phyloP scores from a whole-genome alignment of 2,888 invertebrate genomes.

The Stenodera caucasica region DNA sequence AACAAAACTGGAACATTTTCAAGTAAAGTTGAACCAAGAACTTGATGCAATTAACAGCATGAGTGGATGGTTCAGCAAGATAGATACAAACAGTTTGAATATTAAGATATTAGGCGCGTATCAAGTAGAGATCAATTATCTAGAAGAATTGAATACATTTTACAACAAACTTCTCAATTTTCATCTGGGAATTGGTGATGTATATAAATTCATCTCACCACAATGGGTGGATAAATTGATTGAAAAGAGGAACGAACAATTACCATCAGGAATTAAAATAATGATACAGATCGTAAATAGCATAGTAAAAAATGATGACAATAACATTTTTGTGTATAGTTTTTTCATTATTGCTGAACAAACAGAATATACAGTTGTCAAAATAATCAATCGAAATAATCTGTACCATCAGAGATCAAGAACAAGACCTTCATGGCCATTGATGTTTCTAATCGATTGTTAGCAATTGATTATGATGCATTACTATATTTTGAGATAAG shows the following conservation, averaged over 20 bases:
- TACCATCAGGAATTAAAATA: not conserved
- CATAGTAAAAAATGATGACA: not conserved
- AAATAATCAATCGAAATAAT: no score
- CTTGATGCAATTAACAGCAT: conserved; percentile 5
- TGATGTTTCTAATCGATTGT: not conserved
- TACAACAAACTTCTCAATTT: no score
- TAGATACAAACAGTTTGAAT: not conserved
- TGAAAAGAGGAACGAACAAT: not conserved
- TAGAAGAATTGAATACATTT: conserved; percentile 6
- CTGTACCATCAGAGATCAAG: not conserved
- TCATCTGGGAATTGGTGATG: no score
- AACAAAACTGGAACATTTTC: conserved; percentile 5
- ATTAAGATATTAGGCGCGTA: not conserved
- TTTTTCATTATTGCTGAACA: conserved; percentile 7
- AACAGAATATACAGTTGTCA: not conserved
- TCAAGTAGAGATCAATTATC: conserved; percentile 8
- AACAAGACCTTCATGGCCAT: no score
- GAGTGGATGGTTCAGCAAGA: conserved; percentile 10
- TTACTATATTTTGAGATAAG: conserved; percentile 7
- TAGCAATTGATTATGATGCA: conserved; percentile 13
- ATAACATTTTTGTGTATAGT: not conserved
- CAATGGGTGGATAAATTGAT: no score
- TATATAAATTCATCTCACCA: no score
- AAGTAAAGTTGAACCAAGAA: conserved; percentile 9
- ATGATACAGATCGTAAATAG: not conserved